Conservation (phyloP, 2,888 invertebrate species). For the Volucella inanis region DNA sequence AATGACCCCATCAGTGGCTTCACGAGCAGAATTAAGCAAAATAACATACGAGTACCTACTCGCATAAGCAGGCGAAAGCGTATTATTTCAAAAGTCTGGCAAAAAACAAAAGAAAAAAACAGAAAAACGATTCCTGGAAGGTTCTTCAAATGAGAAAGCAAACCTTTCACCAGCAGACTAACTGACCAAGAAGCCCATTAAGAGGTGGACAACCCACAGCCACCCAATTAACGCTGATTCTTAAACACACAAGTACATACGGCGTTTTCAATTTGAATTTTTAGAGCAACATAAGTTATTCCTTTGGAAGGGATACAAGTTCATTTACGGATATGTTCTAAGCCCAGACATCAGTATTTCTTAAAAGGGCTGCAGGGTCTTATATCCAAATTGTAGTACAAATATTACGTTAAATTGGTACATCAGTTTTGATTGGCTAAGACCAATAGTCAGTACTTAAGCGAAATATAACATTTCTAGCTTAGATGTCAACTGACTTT, state of each 20-base stretch:
- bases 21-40: conserved; percentile 38
- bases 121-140: conserved; percentile 23
- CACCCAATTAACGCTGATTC: conserved; percentile 20
- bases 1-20: neutral
- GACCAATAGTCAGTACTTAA: too few species aligned
- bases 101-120: conserved; percentile 61
- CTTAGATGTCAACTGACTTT: too few species aligned
- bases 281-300: too few species aligned
- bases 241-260: neutral
- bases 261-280: conserved; percentile 1
- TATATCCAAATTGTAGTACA: too few species aligned
- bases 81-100: conserved; percentile 21
- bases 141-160: conserved; percentile 23
- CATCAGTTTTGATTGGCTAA: too few species aligned
- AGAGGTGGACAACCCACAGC: neutral
- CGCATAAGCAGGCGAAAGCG: conserved; percentile 8
- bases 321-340: too few species aligned
- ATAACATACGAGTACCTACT: conserved; percentile 8
- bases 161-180: conserved; percentile 32
- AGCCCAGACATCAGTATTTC: too few species aligned
- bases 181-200: conserved; percentile 5
- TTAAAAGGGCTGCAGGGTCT: too few species aligned
- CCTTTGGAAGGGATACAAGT: too few species aligned
- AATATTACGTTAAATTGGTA: too few species aligned
- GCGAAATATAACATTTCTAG: too few species aligned